These are phyloP conservation scores for Antigone vipio DNA, from an alignment of 2,113 vertebrate species.

Conservation along the genomic window DNA sequence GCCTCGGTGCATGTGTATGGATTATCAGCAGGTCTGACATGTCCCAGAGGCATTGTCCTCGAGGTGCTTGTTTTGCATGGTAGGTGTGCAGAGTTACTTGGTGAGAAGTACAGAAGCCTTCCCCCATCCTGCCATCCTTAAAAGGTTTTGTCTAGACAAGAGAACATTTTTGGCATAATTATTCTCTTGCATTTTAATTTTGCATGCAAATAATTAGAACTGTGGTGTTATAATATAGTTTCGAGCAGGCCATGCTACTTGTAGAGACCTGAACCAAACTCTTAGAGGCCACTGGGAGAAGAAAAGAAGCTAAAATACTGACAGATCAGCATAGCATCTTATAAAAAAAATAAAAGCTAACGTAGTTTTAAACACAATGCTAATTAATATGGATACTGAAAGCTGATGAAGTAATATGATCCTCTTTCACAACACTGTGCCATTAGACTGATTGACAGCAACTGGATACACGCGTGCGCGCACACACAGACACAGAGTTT, in stretches of 20 bases:
- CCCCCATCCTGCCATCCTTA: not conserved
- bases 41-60: not conserved
- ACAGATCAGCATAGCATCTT: not conserved
- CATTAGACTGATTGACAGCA: not conserved
- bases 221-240: not conserved
- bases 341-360: not conserved
- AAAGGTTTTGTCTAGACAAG: constrained; percentile 48
- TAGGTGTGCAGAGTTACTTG: not conserved
- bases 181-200: constrained; percentile 37
- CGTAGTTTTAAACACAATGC: not conserved
- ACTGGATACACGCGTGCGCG: not conserved
- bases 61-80: not conserved
- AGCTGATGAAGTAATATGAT: not conserved
- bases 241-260: not conserved
- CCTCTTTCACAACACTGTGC: not conserved
- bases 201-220: constrained; percentile 43
- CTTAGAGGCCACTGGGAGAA: not conserved
- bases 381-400: not conserved
- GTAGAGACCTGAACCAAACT: constrained; percentile 34
- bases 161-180: constrained; percentile 10
- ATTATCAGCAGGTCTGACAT: not conserved
- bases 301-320: not conserved
- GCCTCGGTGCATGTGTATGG: not conserved
- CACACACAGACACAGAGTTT: not conserved
- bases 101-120: not conserved